phyloP scores from a whole-genome alignment of 1,140 invertebrate species.

The Arion vulgaris region DNA sequence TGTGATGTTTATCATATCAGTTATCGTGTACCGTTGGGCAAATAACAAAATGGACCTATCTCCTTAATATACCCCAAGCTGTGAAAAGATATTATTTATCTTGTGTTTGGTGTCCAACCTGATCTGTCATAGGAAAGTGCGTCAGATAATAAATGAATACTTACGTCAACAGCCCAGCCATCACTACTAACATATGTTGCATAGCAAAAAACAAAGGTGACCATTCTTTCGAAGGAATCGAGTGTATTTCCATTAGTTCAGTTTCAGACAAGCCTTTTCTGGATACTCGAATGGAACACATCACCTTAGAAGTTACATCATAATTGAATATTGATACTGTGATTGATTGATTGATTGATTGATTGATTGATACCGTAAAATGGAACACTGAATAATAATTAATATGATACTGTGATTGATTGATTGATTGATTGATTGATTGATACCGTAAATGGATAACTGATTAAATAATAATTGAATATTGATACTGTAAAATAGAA shows the following conservation, averaged over 20 bases:
- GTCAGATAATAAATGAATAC: too few species aligned
- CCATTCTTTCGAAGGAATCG: constrained; percentile 59
- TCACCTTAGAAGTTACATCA: constrained; percentile 45
- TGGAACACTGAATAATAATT: neutral
- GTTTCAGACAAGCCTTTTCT: constrained; percentile 55
- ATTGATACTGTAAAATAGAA: too few species aligned
- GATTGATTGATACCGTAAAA: neutral
- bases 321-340: neutral
- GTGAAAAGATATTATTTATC: too few species aligned
- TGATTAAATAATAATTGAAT: too few species aligned
- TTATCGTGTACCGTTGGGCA: too few species aligned
- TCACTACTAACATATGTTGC: constrained; percentile 53
- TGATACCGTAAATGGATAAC: too few species aligned
- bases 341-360: neutral
- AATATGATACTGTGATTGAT: neutral
- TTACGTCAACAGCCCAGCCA: constrained; percentile 59
- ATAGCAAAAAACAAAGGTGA: constrained; percentile 64
- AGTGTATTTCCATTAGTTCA: constrained; percentile 52
- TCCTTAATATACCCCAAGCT: too few species aligned
- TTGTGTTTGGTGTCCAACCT: too few species aligned
- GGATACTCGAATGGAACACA: constrained; percentile 50
- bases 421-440: neutral
- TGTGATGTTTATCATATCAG: too few species aligned
- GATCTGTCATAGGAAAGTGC: too few species aligned
- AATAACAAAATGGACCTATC: too few species aligned